These are phyloP conservation scores for Atractosteus spatula DNA, from an alignment of 2,113 vertebrate species.

Conservation along the genomic window DNA sequence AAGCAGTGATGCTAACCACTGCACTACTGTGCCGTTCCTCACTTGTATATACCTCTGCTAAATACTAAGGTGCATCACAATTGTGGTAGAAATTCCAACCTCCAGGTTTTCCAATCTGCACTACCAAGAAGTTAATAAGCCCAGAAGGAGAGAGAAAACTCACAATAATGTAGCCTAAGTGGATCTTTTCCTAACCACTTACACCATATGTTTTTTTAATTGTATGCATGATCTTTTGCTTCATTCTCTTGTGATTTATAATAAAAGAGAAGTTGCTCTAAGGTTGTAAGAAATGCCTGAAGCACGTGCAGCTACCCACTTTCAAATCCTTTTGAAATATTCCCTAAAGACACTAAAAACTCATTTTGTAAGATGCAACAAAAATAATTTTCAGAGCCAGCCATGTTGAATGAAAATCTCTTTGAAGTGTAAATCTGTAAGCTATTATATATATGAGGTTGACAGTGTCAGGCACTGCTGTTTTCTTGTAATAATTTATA, in stretches of 20 bases:
- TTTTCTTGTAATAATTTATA: too few relatives aligned
- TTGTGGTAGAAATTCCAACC: too few relatives aligned
- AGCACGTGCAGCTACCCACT: constrained; percentile 19
- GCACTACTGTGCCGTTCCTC: too few relatives aligned
- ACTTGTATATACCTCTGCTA: too few relatives aligned
- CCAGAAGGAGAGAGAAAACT: not conserved
- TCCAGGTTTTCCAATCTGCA: too few relatives aligned
- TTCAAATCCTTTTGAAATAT: constrained; percentile 23
- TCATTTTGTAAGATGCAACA: constrained; percentile 47
- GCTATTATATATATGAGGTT: constrained; percentile 33
- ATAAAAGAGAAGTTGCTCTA: constrained; percentile 17
- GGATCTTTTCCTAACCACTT: constrained; percentile 35
- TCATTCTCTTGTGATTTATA: not conserved
- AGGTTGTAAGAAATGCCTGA: constrained; percentile 34
- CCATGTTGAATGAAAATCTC: constrained; percentile 49
- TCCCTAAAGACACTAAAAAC: constrained; percentile 37
- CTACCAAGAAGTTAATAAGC: too few relatives aligned
- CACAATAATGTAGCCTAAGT: constrained; percentile 39
- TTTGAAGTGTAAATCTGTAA: constrained; percentile 64
- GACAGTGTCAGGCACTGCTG: constrained; percentile 28
- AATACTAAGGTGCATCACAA: too few relatives aligned
- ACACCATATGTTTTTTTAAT: constrained; percentile 36
- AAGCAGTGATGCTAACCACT: too few relatives aligned
- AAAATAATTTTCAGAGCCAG: constrained; percentile 55
- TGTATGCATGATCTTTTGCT: constrained; percentile 36